Base-by-base conservation (phyloP, 2,797 vertebrate species). In the Muscicapa comitata region DNA sequence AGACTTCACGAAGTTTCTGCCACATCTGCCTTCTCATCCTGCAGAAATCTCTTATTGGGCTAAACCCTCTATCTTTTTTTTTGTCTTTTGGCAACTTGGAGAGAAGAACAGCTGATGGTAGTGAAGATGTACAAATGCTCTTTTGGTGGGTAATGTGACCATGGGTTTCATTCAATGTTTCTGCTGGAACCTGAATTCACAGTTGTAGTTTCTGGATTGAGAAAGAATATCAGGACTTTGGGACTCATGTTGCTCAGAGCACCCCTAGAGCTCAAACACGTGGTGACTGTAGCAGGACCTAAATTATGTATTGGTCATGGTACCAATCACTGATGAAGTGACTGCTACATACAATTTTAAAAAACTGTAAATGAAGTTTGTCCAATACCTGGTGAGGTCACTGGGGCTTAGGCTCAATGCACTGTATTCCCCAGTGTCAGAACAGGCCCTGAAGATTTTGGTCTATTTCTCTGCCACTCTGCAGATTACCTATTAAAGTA, bases 1-100 rank as follows among this genome's bases (percentile, higher is more conserved):
- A 91, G 50, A 74, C 57, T 92, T 90, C 17, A 31, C 1, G 4
- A 85, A 74, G 35, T 74, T 45, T 82, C 71, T 88, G 76, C 26
- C 17, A 3, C 51, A 70, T 93, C 68, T 88, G 67, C 29, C 21
- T 54, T 67, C 31, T 86, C 21, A 29, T 47, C 43, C 62, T 37
- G 25, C 29, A 63, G 66, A 73, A 86, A 66, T 83, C 40, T 84
- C 90, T 91, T 59, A 43, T 66, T 17, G 28, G 66, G 21, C 42
- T 66, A 43, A 76, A 58, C 8, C 75, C 38, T 26, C 15, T 79
- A 38, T 38, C 37, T 5, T 71, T 9, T 54, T 48, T 54, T 53
- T 37, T 75, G 17, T 45, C 3, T 92, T 86, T 45, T 86, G 68
- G 70, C n/a, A 29, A 51, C 3, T 19, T 26, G 19, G 26, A 65